Base-by-base conservation (phyloP, 2,113 vertebrate species). In the Macquaria ambigua region DNA sequence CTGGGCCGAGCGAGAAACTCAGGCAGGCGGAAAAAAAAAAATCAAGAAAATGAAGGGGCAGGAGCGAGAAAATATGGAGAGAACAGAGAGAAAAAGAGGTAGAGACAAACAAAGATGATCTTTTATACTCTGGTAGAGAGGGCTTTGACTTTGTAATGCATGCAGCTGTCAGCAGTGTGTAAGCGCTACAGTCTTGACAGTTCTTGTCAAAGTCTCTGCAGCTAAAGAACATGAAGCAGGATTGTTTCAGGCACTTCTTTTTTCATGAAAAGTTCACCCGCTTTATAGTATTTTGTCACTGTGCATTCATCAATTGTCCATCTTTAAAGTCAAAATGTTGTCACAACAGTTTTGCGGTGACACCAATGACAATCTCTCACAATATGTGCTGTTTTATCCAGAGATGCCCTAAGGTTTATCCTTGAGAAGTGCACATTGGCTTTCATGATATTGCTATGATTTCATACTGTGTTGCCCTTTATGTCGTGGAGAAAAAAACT, bases 61-160 rank as follows among this genome's bases (percentile, higher is more conserved):
- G 20, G 41, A 82, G 73, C 0, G 39, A 68, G 56, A 77, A 68
- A 83, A 80, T 34, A 31, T 25, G 34, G 48, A 48, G 28, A 83
- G 37, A 78, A 58, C 20, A 72, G 55, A 34, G 15, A 34, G 43
- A 41, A 66, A 68, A 56, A n/a, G 52, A 74, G 8, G 58, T 3
- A 39, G 39, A 58, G 28, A 55, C 46, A 85, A 72, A 79, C 81
- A 81, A 58, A 67, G 39, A 68, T 64, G 69, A 84, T 86, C 39
- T 88, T 83, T 66, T 78, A 21, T 70, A 64, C 63, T 46, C 50
- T 73, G 71, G 74, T 83, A 82, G 69, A 75, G 39, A 8, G n/a
- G 55, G 67, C 67, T 82, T 78, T 67, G 66, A 74, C 70, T 92
- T 74, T 80, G 25, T 72, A 63, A 84, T 77, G 73, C 67, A 66